A percentile compares a stretch with the other conserved stretches of the same genome.
phyloP scores from a whole-genome alignment of 2,113 vertebrate genomes.

The Nycticryphes semicollaris region DNA sequence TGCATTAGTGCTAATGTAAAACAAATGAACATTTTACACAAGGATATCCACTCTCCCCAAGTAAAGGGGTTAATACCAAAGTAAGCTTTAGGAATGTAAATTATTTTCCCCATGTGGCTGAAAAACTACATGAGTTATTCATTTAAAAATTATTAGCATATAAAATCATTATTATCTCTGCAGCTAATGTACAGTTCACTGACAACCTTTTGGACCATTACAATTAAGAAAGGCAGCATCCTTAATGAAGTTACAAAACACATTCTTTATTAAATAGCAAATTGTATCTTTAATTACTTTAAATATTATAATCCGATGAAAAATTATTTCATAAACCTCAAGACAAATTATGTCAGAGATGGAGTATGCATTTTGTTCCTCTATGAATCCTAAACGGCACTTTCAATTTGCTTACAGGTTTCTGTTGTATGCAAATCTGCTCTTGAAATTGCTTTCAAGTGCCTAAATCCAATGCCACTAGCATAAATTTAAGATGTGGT shows the following conservation, averaged over 20 bases:
- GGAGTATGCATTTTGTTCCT: background rate
- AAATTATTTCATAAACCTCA: constrained; percentile 57
- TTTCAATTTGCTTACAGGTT: constrained; percentile 24
- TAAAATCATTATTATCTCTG: constrained; percentile 79
- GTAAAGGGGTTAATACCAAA: constrained; percentile 72
- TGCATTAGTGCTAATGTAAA: constrained; percentile 65
- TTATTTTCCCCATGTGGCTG: constrained; percentile 65
- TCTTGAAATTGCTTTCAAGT: constrained; percentile 25
- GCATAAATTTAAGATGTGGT: background rate
- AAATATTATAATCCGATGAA: constrained; percentile 62
- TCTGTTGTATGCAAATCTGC: background rate
- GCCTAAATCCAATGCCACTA: background rate
- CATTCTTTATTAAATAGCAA: constrained; percentile 73
- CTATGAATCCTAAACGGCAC: background rate
- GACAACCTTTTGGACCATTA: constrained; percentile 70
- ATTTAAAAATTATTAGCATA: constrained; percentile 79
- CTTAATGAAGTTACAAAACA: constrained; percentile 71
- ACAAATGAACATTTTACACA: constrained; percentile 60
- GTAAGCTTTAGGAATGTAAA: constrained; percentile 70
- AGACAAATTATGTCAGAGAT: constrained; percentile 52
- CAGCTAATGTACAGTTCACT: constrained; percentile 72
- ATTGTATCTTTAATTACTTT: constrained; percentile 72
- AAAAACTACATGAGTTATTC: constrained; percentile 71
- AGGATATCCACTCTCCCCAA: constrained; percentile 43
- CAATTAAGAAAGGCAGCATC: constrained; percentile 69